Percentiles rank a stretch among this genome's conserved stretches.
Conservation (phyloP, 2,113 vertebrate species). For the Pluvianellus socialis region DNA sequence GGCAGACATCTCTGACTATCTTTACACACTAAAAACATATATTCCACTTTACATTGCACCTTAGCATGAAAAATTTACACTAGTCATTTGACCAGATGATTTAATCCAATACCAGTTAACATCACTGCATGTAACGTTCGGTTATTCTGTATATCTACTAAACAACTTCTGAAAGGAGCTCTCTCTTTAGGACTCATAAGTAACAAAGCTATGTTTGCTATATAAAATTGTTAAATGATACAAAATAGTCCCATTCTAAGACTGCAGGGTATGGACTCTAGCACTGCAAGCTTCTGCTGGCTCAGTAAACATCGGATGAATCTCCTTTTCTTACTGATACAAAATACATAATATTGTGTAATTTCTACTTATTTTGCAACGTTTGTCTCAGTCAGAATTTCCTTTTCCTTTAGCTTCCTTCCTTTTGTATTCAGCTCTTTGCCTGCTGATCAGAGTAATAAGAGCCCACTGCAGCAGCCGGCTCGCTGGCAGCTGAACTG, state of each 20-base stretch:
- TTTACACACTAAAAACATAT: neutral
- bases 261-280: neutral
- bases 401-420: neutral
- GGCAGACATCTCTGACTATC: neutral
- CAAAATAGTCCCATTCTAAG: neutral
- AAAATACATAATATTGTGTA: neutral
- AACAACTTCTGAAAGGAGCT: neutral
- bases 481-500: neutral
- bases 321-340: neutral
- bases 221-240: neutral
- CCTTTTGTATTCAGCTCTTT: neutral
- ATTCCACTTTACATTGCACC: neutral
- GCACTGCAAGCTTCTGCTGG: neutral
- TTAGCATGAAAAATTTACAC: neutral
- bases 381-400: neutral
- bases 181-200: neutral
- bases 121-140: neutral
- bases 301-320: neutral
- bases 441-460: neutral
- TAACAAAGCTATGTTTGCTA: neutral
- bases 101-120: neutral
- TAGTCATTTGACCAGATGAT: neutral
- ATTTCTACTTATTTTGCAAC: neutral
- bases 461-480: neutral
- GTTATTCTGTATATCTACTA: neutral